Base-by-base conservation (phyloP, 1,140 invertebrate species). In the Cydia splendana region DNA sequence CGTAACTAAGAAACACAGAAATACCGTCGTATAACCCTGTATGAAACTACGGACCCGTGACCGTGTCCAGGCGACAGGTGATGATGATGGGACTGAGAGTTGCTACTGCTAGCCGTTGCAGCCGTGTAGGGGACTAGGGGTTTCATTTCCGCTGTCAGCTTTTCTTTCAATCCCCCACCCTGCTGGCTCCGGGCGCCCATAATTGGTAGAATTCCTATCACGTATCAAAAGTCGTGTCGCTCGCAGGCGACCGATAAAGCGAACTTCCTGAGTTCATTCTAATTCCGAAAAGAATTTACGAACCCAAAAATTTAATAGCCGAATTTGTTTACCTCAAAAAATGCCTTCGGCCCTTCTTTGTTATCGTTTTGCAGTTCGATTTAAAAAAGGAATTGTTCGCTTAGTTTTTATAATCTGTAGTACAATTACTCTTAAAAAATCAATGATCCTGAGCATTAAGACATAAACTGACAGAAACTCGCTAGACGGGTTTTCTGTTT, bases 141-240 rank as follows among this genome's bases (percentile, higher is more conserved):
- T 0, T 9, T 9, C 7, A 4, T 42, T 45, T 34, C 30, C 62
- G 9, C 38, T 74, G 48, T 7, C 20, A 53, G 42, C 75, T 34
- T 24, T 24, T 78, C 10, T 57, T 30, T 77, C 69, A 62, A 34
- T 30, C 42, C 45, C 57, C 51, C 42, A 48, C 12, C n/a, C 13
- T 10, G 42, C 62, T 75, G 75, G 78, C 62, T 80, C 86, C 83
- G 81, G 85, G 82, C 81, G 75, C 65, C 80, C 76, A 82, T 87
- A 85, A 88, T 87, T 87, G 83, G 77, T 65, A 38, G 75, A 71
- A 89, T 89, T 89, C 88, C 74, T 81, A 87, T 87, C 88, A 89
- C 88, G 88, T 88, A 88, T 86, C 83, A 85, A 84, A 89, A 38
- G 65, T 30, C 28, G 82, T 82, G 88, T 89, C 86, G 81, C 77